Percentiles rank a stretch among this genome's conserved stretches.
phyloP scores from a whole-genome alignment of 2,113 vertebrate genomes.

The Bufo gargarizans region DNA sequence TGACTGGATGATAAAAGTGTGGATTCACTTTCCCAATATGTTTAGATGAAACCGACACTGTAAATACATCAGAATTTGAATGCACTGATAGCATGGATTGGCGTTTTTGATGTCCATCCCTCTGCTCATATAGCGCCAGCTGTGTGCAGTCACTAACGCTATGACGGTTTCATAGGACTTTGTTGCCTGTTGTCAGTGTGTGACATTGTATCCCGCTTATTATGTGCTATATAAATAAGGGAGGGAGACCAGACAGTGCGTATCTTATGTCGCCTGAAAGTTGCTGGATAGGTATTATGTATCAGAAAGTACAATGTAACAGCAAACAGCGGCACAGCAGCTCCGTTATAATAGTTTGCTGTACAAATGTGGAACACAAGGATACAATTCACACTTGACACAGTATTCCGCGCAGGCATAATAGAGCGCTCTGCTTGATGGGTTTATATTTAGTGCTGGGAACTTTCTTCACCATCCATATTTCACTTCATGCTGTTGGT shows the following conservation, averaged over 20 bases:
- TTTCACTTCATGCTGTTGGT: neutral
- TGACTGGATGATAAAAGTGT: no score
- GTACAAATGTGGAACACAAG: neutral
- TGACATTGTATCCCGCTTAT: slow-evolving; percentile 44
- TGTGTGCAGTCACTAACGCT: neutral
- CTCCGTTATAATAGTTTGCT: slow-evolving; percentile 9
- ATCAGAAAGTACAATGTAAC: slow-evolving; percentile 28
- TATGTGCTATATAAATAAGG: slow-evolving; percentile 22
- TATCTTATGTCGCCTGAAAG: slow-evolving; percentile 41
- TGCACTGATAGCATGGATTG: neutral
- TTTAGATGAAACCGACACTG: neutral
- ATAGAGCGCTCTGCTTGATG: neutral
- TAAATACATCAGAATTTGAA: neutral
- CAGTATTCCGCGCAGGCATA: neutral
- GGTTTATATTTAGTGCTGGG: neutral
- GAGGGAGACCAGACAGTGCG: slow-evolving; percentile 30
- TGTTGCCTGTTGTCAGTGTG: slow-evolving; percentile 32
- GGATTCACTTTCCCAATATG: no score
- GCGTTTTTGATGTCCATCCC: neutral
- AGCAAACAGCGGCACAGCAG: slow-evolving; percentile 8
- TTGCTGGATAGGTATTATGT: slow-evolving; percentile 25
- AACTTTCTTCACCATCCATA: neutral
- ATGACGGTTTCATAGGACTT: neutral
- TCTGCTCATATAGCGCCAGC: neutral
- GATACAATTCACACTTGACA: neutral